Evolutionary conservation across 2,888 invertebrate genomes (phyloP), one percentile per base, ranked within the genome.

Genomic region (Paralinhomoeus sp.): DNA sequence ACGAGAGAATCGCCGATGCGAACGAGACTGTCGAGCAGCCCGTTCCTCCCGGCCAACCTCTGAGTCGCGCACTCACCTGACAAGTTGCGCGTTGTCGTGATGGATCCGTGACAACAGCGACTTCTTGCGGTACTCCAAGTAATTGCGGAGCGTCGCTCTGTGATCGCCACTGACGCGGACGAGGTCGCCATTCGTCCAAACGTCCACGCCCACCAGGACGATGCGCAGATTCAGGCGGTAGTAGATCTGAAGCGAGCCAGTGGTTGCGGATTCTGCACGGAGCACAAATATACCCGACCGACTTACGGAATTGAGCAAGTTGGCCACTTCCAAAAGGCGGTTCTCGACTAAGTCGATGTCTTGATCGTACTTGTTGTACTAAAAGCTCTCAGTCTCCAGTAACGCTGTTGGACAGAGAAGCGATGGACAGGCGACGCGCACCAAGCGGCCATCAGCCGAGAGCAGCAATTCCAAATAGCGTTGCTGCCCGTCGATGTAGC

Each of bases 21-120:
- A n/a, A n/a, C n/a, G n/a, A n/a, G n/a, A n/a, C n/a, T n/a, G n/a
- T n/a, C n/a, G n/a, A n/a, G n/a, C n/a, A n/a, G n/a, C n/a, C n/a
- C n/a, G n/a, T n/a, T n/a, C n/a, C n/a, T n/a, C 13, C 9, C 21
- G n/a, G n/a, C n/a, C n/a, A n/a, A n/a, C n/a, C n/a, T n/a, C n/a
- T n/a, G n/a, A n/a, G n/a, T n/a, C n/a, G n/a, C n/a, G n/a, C 23
- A 37, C 48, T 42, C 66, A 85, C 83, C 84, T 85, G 48, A 89
- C 69, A 44, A 89, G 69, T 64, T 97, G 93, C 43, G 93, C 91
- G 65, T 91, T 93, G 64, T 97, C 97, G 62, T 97, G 91, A 0
- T 82, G 83, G 68, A 83, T 81, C 42, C 76, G 72, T 50, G 74
- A 73, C 46, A 78, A 75, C 43, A 93, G 72, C 48, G 73, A 71